Percentiles rank a stretch among this genome's conserved stretches.
Conservation (phyloP, 2,888 invertebrate species). For the Hirtodrosophila histrioides region DNA sequence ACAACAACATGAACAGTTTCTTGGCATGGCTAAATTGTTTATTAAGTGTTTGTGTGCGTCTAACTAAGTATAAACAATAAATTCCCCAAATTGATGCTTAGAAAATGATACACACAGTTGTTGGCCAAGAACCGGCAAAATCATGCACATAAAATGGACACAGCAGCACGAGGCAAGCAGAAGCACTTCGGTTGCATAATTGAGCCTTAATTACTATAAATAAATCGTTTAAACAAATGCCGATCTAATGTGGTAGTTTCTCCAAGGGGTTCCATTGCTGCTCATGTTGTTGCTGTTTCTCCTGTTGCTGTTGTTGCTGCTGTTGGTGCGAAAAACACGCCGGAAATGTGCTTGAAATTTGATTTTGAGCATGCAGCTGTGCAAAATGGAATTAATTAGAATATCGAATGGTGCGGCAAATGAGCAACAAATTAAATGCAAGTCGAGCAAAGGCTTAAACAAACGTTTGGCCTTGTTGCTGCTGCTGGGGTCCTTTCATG, state of each 20-base stretch:
- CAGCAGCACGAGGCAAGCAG: constrained; percentile 38
- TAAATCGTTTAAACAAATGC: constrained; percentile 56
- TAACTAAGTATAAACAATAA: constrained; percentile 63
- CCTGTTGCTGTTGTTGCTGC: constrained; percentile 7
- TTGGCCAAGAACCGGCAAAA: constrained; percentile 19
- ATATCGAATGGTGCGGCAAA: constrained; percentile 76
- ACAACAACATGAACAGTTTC: constrained; percentile 5
- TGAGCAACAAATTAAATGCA: constrained; percentile 64
- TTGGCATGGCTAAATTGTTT: constrained; percentile 58
- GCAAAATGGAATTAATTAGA: constrained; percentile 49
- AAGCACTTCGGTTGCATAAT: constrained; percentile 64
- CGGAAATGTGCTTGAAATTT: constrained; percentile 53
- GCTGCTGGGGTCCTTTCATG: constrained; percentile 46
- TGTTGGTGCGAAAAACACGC: constrained; percentile 33
- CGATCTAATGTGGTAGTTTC: constrained; percentile 46
- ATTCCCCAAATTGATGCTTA: constrained; percentile 57
- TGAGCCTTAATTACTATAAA: constrained; percentile 55
- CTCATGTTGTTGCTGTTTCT: constrained; percentile 5
- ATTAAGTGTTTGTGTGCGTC: constrained; percentile 65
- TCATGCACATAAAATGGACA: constrained; percentile 16
- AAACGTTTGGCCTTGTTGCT: constrained; percentile 48
- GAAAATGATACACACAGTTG: constrained; percentile 54
- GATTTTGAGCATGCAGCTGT: constrained; percentile 35
- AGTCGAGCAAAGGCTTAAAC: constrained; percentile 36
- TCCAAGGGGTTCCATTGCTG: constrained; percentile 11